These are phyloP conservation scores for Platyscapa corneri DNA, from an alignment of 1,140 invertebrate species.

Conservation along the genomic window DNA sequence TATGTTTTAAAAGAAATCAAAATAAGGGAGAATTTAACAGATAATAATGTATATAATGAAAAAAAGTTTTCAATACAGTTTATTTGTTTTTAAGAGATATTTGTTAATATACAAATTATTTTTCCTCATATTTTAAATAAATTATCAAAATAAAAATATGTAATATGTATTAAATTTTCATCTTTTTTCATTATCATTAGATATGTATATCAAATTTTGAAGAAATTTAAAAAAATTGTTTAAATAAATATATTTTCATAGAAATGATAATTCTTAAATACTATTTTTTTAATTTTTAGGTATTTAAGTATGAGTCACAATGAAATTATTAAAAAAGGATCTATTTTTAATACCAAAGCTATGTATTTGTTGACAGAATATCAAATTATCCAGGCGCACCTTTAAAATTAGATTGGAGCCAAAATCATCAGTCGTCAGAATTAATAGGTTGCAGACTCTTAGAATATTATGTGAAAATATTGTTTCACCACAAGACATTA, in stretches of 20 bases:
- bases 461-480: slow-evolving; percentile 59
- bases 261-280: not conserved
- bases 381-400: slow-evolving; percentile 63
- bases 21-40: too few species aligned
- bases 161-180: too few species aligned
- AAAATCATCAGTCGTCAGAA: slow-evolving; percentile 64
- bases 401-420: slow-evolving; percentile 67
- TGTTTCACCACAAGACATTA: slow-evolving; percentile 54
- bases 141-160: too few species aligned
- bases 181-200: too few species aligned
- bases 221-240: too few species aligned
- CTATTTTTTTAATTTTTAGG: slow-evolving; percentile 54
- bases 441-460: slow-evolving; percentile 69
- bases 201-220: too few species aligned
- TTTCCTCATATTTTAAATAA: too few species aligned
- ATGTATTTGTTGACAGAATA: slow-evolving; percentile 62
- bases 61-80: too few species aligned
- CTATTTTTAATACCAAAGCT: slow-evolving; percentile 67
- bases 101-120: too few species aligned
- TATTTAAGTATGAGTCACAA: slow-evolving; percentile 64
- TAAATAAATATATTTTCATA: too few species aligned
- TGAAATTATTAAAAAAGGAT: slow-evolving; percentile 60
- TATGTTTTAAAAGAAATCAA: not conserved
- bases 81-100: too few species aligned
- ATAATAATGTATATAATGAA: too few species aligned